phyloP scores from a whole-genome alignment of 35 echinoderm and acorn worm species.

The Ophioderma brevispina region DNA sequence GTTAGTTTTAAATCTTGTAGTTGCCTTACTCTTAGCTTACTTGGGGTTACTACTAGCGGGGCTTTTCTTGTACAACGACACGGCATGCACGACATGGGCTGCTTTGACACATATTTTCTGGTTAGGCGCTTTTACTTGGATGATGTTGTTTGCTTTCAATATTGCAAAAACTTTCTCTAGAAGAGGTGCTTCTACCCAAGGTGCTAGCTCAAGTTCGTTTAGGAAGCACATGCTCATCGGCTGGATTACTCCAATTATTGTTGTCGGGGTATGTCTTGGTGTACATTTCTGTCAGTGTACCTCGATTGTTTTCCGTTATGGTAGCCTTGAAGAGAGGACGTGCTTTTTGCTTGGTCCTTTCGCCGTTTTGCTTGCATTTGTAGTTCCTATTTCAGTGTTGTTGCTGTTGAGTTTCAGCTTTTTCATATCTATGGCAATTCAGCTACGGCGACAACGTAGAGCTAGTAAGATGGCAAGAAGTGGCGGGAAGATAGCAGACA shows the following conservation, averaged over 20 bases:
- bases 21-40: slow-evolving; percentile 15
- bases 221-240: neutral
- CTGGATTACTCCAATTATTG: slow-evolving; percentile 10
- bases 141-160: slow-evolving; percentile 37
- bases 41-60: neutral
- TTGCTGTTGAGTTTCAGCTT: neutral
- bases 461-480: neutral
- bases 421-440: slow-evolving; percentile 4
- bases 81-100: slow-evolving; percentile 6
- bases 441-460: neutral
- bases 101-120: slow-evolving; percentile 28
- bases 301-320: neutral
- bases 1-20: slow-evolving; percentile 22
- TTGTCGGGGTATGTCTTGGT: slow-evolving; percentile 5
- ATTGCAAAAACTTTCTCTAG: slow-evolving; percentile 19
- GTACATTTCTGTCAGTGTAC: slow-evolving; percentile 39
- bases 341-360: slow-evolving; percentile 11
- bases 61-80: neutral
- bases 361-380: neutral
- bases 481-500: neutral
- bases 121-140: slow-evolving; percentile 44
- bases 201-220: neutral
- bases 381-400: neutral
- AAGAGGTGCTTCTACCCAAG: no score
- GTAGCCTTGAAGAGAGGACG: neutral